A percentile compares a stretch with the other conserved stretches of the same genome.
These are phyloP conservation scores for Sisyra terminalis DNA, from an alignment of 2,888 invertebrate genomes.

Conservation along the genomic window DNA sequence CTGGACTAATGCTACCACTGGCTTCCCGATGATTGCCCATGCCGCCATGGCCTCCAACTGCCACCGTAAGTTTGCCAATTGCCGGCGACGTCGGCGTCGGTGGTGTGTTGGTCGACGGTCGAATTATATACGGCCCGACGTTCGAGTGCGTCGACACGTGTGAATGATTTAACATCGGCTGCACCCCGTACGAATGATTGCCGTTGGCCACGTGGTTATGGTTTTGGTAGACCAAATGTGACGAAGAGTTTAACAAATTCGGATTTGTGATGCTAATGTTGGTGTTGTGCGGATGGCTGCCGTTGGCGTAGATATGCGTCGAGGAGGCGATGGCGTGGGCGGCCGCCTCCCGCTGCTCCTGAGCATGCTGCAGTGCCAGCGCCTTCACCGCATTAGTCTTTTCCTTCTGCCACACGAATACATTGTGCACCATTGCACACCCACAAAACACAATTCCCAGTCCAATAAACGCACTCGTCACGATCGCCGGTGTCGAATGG, in stretches of 20 bases:
- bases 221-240: slow-evolving; percentile 9
- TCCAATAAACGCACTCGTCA: slow-evolving; percentile 80
- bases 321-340: slow-evolving; percentile 8
- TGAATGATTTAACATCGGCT: slow-evolving; percentile 20
- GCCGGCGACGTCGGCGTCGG: slow-evolving; percentile 25
- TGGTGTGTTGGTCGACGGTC: slow-evolving; percentile 43
- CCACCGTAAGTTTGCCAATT: slow-evolving; percentile 2
- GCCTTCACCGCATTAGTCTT: slow-evolving; percentile 70
- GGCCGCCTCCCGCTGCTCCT: slow-evolving; percentile 26
- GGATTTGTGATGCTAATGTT: slow-evolving; percentile 14
- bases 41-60: slow-evolving; percentile 19
- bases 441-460: slow-evolving; percentile 84
- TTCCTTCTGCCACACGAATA: slow-evolving; percentile 85
- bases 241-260: slow-evolving; percentile 14
- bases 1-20: slow-evolving; percentile 46
- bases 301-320: slow-evolving; percentile 4
- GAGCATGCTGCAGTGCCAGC: slow-evolving; percentile 16
- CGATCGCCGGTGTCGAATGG: slow-evolving; percentile 80
- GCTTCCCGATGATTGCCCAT: slow-evolving; percentile 27
- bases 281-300: slow-evolving; percentile 4
- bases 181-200: slow-evolving; percentile 6
- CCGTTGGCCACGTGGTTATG: slow-evolving; percentile 11
- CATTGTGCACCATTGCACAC: slow-evolving; percentile 87
- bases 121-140: slow-evolving; percentile 39
- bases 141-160: slow-evolving; percentile 14